phyloP scores from a whole-genome alignment of 2,888 invertebrate species.

The Morpho helenor region DNA sequence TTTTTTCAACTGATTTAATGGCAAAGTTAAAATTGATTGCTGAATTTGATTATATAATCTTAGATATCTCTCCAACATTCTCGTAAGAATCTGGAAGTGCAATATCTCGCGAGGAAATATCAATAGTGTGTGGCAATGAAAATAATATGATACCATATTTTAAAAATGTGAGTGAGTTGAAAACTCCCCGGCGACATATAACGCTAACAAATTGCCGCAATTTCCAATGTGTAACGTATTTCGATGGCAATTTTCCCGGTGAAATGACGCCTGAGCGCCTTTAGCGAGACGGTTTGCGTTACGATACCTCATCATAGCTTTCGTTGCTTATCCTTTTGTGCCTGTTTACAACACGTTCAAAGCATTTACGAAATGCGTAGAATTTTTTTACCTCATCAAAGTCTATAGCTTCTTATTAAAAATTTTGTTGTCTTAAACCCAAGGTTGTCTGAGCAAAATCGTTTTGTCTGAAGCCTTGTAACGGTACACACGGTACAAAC shows the following conservation, averaged over 20 bases:
- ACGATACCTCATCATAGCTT: constrained; percentile 10
- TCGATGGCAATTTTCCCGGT: constrained; percentile 49
- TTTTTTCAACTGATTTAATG: too few relatives aligned
- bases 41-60: too few relatives aligned
- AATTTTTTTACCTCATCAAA: neutral
- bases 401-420: too few relatives aligned
- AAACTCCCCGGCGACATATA: constrained; percentile 45
- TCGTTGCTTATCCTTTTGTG: constrained; percentile 8
- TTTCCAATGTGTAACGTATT: constrained; percentile 56
- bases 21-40: too few relatives aligned
- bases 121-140: constrained; percentile 29
- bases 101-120: constrained; percentile 12
- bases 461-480: too few relatives aligned
- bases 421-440: too few relatives aligned
- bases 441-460: too few relatives aligned
- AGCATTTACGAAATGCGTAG: neutral
- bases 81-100: neutral
- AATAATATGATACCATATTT: constrained; percentile 34
- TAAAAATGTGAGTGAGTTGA: constrained; percentile 17
- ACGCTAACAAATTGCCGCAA: constrained; percentile 58
- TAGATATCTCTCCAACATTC: too few relatives aligned
- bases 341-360: neutral
- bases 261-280: constrained; percentile 36
- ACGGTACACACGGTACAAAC: too few relatives aligned
- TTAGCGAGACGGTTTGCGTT: constrained; percentile 15